Base-by-base conservation (phyloP, 2,797 vertebrate species). In the Spea hammondii region DNA sequence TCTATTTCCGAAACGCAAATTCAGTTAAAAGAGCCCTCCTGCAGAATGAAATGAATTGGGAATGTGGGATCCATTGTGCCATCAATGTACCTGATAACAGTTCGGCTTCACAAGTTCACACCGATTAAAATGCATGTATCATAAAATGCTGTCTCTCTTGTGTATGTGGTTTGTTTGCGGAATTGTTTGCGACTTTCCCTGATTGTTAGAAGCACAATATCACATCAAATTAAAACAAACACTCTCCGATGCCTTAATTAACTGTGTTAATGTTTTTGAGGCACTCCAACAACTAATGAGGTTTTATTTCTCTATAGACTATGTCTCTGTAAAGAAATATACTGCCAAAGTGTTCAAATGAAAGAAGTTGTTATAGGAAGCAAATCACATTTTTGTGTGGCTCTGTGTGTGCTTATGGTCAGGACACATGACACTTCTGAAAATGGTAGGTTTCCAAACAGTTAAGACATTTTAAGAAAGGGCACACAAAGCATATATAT, bases 1-100 rank as follows among this genome's bases (percentile, higher is more conserved):
- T 70, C 62, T 9, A 66, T 80, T 76, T 80, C 50, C 60, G 70
- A 49, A 76, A 80, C 55, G 49, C 68, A 80, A 59, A 80, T 71
- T 70, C 57, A 70, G 57, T 50, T 55, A 49, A 75, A 75, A 49
- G 9, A 47, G 54, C 6, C 10, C 53, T 70, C 67, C 72, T 70
- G 9, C 48, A 65, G 60, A 75, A 65, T 64, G 32, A 72, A 60
- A 46, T 32, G 11, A 77, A 60, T 77, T 60, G 64, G 69, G 54
- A 72, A 13, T 68, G 48, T 72, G 79, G 74, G 74, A 76, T 72
- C 67, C 8, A 71, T 60, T 72, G 9, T 71, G 46, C 12, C 48
- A 49, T 65, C 59, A 65, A 57, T 70, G 57, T 65, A 45, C 51
- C n/a, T 11, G 14, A 72, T 66, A 60, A 65, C 59, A 69, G 74